Conservation (phyloP, 2,888 invertebrate genomes). For the Pharmacophagus antenor region DNA sequence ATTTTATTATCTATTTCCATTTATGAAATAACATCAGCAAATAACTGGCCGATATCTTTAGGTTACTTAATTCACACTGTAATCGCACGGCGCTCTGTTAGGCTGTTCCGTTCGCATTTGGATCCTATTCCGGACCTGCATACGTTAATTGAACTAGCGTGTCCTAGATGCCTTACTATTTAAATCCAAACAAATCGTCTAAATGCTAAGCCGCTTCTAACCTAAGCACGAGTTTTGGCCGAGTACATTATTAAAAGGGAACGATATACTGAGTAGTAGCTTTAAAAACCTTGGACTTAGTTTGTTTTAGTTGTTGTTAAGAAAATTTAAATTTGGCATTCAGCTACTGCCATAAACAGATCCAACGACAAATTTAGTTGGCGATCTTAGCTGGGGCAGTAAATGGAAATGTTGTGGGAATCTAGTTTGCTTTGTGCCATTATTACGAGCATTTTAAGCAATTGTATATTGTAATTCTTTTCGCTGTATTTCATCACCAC, state of each 20-base stretch:
- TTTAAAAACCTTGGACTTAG: neutral
- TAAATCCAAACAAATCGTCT: constrained; percentile 5
- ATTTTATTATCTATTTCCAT: no score
- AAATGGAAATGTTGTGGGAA: neutral
- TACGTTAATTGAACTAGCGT: constrained; percentile 2
- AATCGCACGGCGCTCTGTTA: neutral
- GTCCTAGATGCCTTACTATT: neutral
- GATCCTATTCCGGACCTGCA: neutral
- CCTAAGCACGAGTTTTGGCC: neutral
- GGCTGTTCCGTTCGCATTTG: neutral
- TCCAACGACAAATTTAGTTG: neutral
- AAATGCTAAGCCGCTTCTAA: neutral
- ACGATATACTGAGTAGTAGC: neutral
- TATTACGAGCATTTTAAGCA: no score
- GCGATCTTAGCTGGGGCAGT: neutral
- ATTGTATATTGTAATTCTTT: no score
- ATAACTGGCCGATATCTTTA: neutral
- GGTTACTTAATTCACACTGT: no score
- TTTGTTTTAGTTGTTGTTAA: no score
- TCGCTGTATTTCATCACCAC: no score
- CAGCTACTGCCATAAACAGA: neutral
- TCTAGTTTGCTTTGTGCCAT: neutral
- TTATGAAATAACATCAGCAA: no score
- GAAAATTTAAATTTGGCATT: neutral
- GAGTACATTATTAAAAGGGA: neutral